Percentiles rank a stretch among this genome's conserved stretches.
Evolutionary conservation across 1,140 invertebrate species (phyloP).

Genomic region (Penaeus japonicus): DNA sequence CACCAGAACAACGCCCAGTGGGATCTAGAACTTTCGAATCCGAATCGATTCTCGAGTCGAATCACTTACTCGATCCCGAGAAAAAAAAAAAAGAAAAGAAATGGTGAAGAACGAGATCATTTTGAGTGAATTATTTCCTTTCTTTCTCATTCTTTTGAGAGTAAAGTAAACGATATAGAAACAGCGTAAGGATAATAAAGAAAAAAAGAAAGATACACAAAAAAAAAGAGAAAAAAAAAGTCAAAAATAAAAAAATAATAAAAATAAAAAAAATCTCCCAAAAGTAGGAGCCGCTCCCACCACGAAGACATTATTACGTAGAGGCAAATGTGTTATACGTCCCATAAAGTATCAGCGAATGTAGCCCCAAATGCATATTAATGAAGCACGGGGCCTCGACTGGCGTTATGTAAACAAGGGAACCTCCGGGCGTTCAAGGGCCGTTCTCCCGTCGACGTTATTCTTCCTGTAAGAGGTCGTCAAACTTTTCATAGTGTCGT

Average conservation of each 20-base stretch:
- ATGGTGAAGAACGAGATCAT: too few relatives aligned
- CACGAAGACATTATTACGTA: neutral
- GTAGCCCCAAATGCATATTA: slow-evolving; percentile 36
- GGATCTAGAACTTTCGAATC: too few relatives aligned
- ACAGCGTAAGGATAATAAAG: neutral
- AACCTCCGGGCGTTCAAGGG: slow-evolving; percentile 24
- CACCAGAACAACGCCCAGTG: too few relatives aligned
- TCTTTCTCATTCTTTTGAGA: too few relatives aligned
- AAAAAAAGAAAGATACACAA: neutral
- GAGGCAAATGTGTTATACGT: neutral
- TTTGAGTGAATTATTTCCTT: too few relatives aligned
- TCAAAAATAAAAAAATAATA: too few relatives aligned
- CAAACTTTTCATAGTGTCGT: slow-evolving; percentile 34
- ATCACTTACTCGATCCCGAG: too few relatives aligned
- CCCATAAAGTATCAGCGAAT: neutral
- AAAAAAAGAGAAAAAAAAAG: too few relatives aligned
- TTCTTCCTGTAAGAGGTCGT: slow-evolving; percentile 36
- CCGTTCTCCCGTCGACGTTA: slow-evolving; percentile 42
- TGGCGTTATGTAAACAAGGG: slow-evolving; percentile 37
- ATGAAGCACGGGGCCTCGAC: slow-evolving; percentile 16
- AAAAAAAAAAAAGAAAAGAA: too few relatives aligned
- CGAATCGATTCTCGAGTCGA: too few relatives aligned
- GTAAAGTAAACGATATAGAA: neutral
- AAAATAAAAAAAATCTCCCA: too few relatives aligned
- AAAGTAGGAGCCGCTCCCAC: too few relatives aligned